Evolutionary conservation across 1,140 invertebrate species (phyloP), one percentile per base, ranked within the genome.

Genomic region (Lordiphosa collinella): DNA sequence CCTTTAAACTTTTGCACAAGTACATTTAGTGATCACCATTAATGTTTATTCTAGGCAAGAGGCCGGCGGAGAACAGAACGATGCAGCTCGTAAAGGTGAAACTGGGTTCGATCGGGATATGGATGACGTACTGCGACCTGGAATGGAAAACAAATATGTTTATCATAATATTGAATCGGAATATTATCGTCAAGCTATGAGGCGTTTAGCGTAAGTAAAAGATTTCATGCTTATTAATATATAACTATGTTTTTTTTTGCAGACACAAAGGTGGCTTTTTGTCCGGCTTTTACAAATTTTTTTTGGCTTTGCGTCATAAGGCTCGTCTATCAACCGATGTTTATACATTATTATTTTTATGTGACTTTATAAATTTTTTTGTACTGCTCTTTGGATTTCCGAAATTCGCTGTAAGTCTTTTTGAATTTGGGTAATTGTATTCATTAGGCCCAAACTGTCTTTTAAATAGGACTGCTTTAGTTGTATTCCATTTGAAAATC

Each of bases 291-390:
- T 38, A 62, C 10, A 69, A 88, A 3, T 97, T 97, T 89, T 95
- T 97, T 86, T 74, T 91, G 22, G 92, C 94, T 65, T 92, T 98
- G 61, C 88, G 96, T 4, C 31, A 92, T 89, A 88, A 89, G 32
- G 93, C 93, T 43, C 92, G 94, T 62, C 92, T 97, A 25, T 96
- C 96, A 34, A 94, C 95, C 1, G 98, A 99, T 91, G 96, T 99
- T 4, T 99, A 99, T 90, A 96, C 97, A 0, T 95, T 95, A 76
- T 98, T 99, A 96, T 99, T 99, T 89, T 92, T 98, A 51, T 99
- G 98, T 88, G 98, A 99, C 89, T 99, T 99, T 86, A 94, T 99
- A 76, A 98, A 98, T 84, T 99, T 99, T 87, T 92, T 99, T 50
- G 95, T 99, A 3, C 92, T 99, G 16, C 95, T 99, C 35, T 98